These are phyloP conservation scores for Chanos chanos DNA, from an alignment of 2,797 vertebrate species.

Conservation along the genomic window DNA sequence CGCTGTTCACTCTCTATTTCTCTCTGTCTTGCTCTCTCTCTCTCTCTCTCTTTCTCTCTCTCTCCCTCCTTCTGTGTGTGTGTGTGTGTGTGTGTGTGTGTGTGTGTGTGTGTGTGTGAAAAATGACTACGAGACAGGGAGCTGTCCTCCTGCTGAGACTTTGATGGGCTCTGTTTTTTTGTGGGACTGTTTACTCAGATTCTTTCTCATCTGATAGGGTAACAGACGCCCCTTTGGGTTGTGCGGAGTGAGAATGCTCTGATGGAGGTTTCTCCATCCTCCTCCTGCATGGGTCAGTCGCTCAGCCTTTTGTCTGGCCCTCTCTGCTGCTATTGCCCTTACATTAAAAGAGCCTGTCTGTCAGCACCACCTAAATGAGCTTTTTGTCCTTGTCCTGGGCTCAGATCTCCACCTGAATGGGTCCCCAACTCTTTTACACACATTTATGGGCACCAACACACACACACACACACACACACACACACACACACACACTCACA, in stretches of 20 bases:
- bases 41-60: not conserved
- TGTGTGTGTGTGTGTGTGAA: not conserved
- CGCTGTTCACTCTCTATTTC: not conserved
- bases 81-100: not conserved
- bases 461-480: constrained; percentile 1
- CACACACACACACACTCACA: not conserved
- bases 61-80: not conserved
- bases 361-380: constrained; percentile 47
- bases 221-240: constrained; percentile 32
- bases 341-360: constrained; percentile 40
- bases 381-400: constrained; percentile 32
- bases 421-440: not conserved
- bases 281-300: constrained; percentile 29
- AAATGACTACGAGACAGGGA: not conserved
- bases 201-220: constrained; percentile 40
- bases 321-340: constrained; percentile 17
- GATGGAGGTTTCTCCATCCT: constrained; percentile 1
- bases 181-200: constrained; percentile 24
- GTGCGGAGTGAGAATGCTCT: constrained; percentile 10
- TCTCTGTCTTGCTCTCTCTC: no score
- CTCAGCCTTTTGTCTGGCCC: constrained; percentile 30
- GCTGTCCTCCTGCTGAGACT: not conserved
- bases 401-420: constrained; percentile 12
- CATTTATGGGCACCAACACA: not conserved
- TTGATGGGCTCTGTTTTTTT: constrained; percentile 4